Evolutionary conservation across 1,140 invertebrate species (phyloP).

Genomic region (Hycleus cichorii): DNA sequence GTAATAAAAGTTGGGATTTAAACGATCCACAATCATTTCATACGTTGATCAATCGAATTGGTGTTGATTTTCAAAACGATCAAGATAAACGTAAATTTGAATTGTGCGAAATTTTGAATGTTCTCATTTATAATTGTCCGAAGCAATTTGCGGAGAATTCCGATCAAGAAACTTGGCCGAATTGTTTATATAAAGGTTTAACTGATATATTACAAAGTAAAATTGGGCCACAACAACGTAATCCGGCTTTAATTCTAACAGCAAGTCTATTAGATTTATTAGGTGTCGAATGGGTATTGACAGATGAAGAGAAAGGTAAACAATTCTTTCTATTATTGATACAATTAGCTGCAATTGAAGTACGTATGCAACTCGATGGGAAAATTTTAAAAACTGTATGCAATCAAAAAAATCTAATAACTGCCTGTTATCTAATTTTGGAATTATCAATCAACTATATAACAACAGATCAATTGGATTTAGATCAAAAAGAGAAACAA

Average conservation of each 20-base stretch:
- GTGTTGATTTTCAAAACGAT: slow-evolving; percentile 79
- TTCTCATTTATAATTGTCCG: slow-evolving; percentile 65
- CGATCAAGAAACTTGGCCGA: slow-evolving; percentile 66
- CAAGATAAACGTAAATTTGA: slow-evolving; percentile 83
- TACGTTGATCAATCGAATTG: slow-evolving; percentile 73
- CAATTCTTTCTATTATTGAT: slow-evolving; percentile 77
- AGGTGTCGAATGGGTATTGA: slow-evolving; percentile 76
- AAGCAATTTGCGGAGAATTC: slow-evolving; percentile 52
- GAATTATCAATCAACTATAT: slow-evolving; percentile 77
- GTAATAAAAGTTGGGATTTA: slow-evolving; percentile 62
- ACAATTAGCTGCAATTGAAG: slow-evolving; percentile 83
- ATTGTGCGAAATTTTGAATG: slow-evolving; percentile 65
- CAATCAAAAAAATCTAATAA: slow-evolving; percentile 65
- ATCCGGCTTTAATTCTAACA: slow-evolving; percentile 76
- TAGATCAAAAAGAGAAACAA: slow-evolving; percentile 85
- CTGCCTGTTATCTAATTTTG: slow-evolving; percentile 75
- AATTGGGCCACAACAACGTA: slow-evolving; percentile 77
- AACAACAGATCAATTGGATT: slow-evolving; percentile 68
- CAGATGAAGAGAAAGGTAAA: slow-evolving; percentile 69
- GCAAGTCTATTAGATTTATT: slow-evolving; percentile 71
- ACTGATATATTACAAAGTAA: slow-evolving; percentile 78
- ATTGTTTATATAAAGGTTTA: slow-evolving; percentile 68
- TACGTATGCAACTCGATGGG: slow-evolving; percentile 86
- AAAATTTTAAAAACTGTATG: slow-evolving; percentile 71
- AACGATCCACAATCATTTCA: slow-evolving; percentile 68